These are phyloP conservation scores for Erpobdella octoculata DNA, from an alignment of 2,888 invertebrate species.

Conservation along the genomic window DNA sequence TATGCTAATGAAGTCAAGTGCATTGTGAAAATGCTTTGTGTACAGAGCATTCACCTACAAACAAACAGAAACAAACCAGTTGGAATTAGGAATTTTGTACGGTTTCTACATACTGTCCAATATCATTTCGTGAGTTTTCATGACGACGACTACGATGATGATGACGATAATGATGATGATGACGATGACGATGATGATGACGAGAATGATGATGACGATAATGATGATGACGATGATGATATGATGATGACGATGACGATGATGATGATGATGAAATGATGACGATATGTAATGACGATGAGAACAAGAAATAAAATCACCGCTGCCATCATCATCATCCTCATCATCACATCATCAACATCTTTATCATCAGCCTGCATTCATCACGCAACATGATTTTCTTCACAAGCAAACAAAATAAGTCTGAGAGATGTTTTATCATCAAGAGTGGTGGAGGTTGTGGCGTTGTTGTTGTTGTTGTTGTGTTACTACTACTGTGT, in stretches of 20 bases:
- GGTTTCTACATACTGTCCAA: not conserved
- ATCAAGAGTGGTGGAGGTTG: conserved; percentile 6
- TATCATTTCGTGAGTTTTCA: not conserved
- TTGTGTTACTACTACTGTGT: conserved; percentile 22
- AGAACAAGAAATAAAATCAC: too few species aligned
- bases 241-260: not conserved
- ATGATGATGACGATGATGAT: not conserved
- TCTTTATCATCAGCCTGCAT: too few species aligned
- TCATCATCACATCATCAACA: too few species aligned
- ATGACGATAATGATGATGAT: not conserved
- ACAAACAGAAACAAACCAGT: not conserved
- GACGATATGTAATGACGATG: too few species aligned
- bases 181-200: not conserved
- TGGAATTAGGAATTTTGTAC: not conserved
- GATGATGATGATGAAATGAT: not conserved
- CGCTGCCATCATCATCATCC: too few species aligned
- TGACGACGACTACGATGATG: not conserved
- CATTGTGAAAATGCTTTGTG: not conserved
- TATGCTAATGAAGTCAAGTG: not conserved
- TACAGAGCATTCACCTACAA: not conserved
- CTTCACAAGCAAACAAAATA: too few species aligned
- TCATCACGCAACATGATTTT: too few species aligned
- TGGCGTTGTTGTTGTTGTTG: conserved; percentile 20
- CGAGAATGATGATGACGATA: too few species aligned
- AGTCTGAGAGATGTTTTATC: too few species aligned